Evolutionary conservation across 2,797 vertebrate species (phyloP), one percentile per base, ranked within the genome.

Genomic region (Lophius americanus): DNA sequence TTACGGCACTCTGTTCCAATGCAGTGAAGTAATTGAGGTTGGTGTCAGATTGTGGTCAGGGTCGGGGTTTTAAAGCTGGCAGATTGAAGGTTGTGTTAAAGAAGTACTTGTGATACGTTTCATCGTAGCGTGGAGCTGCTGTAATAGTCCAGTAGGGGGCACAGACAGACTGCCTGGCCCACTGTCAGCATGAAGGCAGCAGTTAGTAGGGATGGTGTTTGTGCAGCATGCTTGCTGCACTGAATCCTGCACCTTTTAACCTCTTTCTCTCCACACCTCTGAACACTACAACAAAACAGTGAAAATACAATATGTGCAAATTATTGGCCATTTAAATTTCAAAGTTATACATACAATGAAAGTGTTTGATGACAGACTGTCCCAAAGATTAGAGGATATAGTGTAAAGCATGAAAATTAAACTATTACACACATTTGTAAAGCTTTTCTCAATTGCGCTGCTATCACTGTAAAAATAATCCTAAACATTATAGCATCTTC

Each of bases 141-240:
- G 63, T 82, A 14, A n/a, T 4, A 0, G 62, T 69, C 92, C 97
- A 95, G 94, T 89, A 95, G 97, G 95, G 95, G 97, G 96, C 94
- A 91, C 89, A 93, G 90, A 53, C 58, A 85, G 85, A 87, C 93
- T 90, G 67, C 67, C 23, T 9, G 70, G 58, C 46, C 66, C 59
- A 43, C 14, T 35, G 51, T 32, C 38, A 23, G 13, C 3, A 9
- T 48, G 60, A 55, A 48, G 57, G 60, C 52, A 47, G 57, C 60
- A 36, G 44, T 71, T 73, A 68, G 61, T 23, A 32, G 44, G 33
- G 55, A 14, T 5, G 35, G 50, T 37, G 61, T 47, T 41, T 53
- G 32, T 52, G 50, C 36, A 39, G 13, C n/a, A 42, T 50, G 46
- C 44, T 43, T 54, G 57, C 55, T 61, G 51, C 63, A 56, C 33